Evolutionary conservation across 1,140 invertebrate species (phyloP).

Genomic region (Drosophila ambigua): DNA sequence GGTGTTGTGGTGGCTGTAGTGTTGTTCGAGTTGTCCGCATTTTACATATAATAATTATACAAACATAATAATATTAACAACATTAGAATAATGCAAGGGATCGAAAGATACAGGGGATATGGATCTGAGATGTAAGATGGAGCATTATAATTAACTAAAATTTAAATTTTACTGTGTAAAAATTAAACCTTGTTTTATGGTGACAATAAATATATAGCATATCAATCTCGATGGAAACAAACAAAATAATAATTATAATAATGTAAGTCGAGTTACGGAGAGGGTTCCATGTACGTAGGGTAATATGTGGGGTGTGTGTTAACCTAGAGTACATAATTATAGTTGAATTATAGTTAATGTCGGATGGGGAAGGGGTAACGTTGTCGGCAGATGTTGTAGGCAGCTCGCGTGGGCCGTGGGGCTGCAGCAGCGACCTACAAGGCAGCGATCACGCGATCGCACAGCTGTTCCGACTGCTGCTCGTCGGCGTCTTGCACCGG

Average conservation of each 20-base stretch:
- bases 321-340: slow-evolving; percentile 68
- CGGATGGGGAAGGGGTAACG: slow-evolving; percentile 17
- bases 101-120: slow-evolving; percentile 10
- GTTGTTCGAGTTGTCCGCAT: slow-evolving; percentile 11
- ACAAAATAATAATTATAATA: slow-evolving; percentile 7
- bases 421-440: slow-evolving; percentile 58
- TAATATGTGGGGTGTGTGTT: slow-evolving; percentile 38
- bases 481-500: slow-evolving; percentile 81
- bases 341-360: slow-evolving; percentile 56
- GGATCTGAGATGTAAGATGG: no score
- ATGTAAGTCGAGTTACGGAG: neutral
- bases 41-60: slow-evolving; percentile 69
- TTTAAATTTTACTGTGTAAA: slow-evolving; percentile 33
- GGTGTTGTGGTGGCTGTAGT: slow-evolving; percentile 31
- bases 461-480: slow-evolving; percentile 81
- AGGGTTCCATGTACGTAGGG: slow-evolving; percentile 23
- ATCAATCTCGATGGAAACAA: slow-evolving; percentile 59
- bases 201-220: slow-evolving; percentile 55
- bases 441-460: slow-evolving; percentile 83
- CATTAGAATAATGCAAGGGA: slow-evolving; percentile 61
- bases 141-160: slow-evolving; percentile 14
- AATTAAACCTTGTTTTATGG: slow-evolving; percentile 34
- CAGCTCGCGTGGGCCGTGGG: slow-evolving; percentile 22
- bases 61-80: slow-evolving; percentile 81
- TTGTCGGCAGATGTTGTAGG: slow-evolving; percentile 45